These are phyloP conservation scores for Microcebus murinus DNA, from an alignment of 2,113 vertebrate genomes.

Conservation along the genomic window DNA sequence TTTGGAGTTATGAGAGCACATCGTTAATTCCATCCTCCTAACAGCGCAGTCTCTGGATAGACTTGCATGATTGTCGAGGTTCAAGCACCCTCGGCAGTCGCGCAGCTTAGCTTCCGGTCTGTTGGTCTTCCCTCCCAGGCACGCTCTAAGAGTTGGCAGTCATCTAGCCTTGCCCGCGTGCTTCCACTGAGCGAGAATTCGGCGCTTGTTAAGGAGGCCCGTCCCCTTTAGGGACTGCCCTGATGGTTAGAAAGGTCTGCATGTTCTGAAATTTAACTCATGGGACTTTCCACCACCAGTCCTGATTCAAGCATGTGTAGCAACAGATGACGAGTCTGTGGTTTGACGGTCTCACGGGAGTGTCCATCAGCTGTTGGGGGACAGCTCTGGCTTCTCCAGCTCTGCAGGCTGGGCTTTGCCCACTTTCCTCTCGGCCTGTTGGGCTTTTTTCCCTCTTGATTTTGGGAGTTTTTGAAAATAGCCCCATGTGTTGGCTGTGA, in stretches of 20 bases:
- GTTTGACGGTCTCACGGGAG: not conserved
- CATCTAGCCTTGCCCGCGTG: not conserved
- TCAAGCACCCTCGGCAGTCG: not conserved
- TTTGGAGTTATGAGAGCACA: not conserved
- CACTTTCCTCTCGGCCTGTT: not conserved
- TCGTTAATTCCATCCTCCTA: not conserved
- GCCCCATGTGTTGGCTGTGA: not conserved
- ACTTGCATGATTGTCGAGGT: not conserved
- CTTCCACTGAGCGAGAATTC: not conserved
- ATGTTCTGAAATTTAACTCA: conserved; percentile 5
- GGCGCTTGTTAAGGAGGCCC: not conserved
- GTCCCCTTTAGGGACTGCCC: not conserved
- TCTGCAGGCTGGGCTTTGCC: not conserved
- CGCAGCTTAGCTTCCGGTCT: not conserved
- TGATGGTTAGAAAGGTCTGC: conserved; percentile 32
- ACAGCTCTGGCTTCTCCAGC: not conserved
- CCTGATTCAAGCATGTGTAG: not conserved
- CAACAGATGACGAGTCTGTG: not conserved
- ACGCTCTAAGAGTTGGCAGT: not conserved
- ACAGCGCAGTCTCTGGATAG: not conserved
- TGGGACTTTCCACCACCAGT: not conserved
- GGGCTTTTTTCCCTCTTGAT: not conserved
- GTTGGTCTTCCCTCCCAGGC: not conserved
- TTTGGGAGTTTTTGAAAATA: conserved; percentile 32
- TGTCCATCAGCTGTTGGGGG: not conserved